Base-by-base conservation (phyloP, 2,888 invertebrate species). In the Ennomos fuscantarius region DNA sequence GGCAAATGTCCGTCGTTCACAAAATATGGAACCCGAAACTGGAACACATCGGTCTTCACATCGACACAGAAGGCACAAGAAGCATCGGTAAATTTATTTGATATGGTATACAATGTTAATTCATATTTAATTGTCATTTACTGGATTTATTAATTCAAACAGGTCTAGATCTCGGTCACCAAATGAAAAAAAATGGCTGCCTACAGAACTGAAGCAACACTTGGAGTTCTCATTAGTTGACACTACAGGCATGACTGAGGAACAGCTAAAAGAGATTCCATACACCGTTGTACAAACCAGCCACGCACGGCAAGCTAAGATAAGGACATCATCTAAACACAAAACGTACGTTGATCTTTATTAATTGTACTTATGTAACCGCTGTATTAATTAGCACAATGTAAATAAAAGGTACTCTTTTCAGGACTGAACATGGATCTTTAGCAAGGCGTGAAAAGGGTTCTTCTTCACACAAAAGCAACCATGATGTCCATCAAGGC, bases 191-290 rank as follows among this genome's bases (percentile, higher is more conserved):
- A 93, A 95, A 72, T 95, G 95, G 94, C 91, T 96, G 61, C 94
- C 95, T 5, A 95, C 93, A 65, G 97, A 97, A 83, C 83, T 97
- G 65, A 96, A 96, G 77, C 96, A 97, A 79, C 97, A 98, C 81
- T 92, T 98, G 74, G 97, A 97, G 82, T 98, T 96, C 85, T 96
- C 96, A 78, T 93, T 97, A 76, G 95, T 98, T 54, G 97, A 97
- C 73, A 97, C 98, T 0, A 93, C 95, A 15, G 97, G 97, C 58
- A 97, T 98, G 97, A 96, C 95, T 48, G 97, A 97, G 76, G 95
- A 95, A 67, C 97, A 97, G 79, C 93, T 97, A 31, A 94, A 96
- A 62, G 97, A 97, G 87, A 97, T 97, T 75, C 97, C 97, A 2
- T 97, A 97, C 82, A 97, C 97, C 0, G 96, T 97, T 43, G 97